Evolutionary conservation across 2,113 vertebrate genomes (phyloP).

Genomic region (Lipophrys pholis): DNA sequence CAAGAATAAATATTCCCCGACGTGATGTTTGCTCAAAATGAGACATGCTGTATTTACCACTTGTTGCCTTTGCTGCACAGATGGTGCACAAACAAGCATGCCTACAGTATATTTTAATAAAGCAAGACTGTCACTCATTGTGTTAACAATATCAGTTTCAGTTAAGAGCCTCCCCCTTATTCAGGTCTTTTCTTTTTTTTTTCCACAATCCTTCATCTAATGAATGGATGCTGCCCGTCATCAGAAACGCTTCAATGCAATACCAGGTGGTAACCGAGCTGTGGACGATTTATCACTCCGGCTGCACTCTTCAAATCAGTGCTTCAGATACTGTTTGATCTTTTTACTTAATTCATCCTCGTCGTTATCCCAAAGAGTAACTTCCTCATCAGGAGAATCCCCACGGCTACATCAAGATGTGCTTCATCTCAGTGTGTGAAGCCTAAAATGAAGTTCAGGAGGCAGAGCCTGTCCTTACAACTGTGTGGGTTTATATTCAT

Average conservation of each 20-base stretch:
- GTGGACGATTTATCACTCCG: neutral
- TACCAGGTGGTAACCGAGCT: neutral
- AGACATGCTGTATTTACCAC: constrained; percentile 70
- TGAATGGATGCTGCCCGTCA: constrained; percentile 4
- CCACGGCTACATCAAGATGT: neutral
- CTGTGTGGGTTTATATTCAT: neutral
- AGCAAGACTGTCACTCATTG: constrained; percentile 51
- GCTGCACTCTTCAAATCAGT: constrained; percentile 1
- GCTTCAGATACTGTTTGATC: constrained; percentile 6
- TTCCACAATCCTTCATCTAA: constrained; percentile 6
- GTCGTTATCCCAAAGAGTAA: neutral
- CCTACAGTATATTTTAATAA: constrained; percentile 59
- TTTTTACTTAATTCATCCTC: constrained; percentile 5
- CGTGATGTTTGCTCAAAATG: constrained; percentile 62
- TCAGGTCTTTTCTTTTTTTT: constrained; percentile 13
- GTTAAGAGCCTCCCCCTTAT: constrained; percentile 7
- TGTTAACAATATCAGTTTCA: constrained; percentile 31
- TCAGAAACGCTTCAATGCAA: constrained; percentile 2
- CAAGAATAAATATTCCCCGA: constrained; percentile 55
- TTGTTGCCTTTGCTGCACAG: constrained; percentile 67
- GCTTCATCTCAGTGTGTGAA: neutral
- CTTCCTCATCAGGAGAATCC: neutral
- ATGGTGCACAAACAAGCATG: constrained; percentile 61
- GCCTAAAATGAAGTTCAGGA: neutral
- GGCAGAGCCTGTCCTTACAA: neutral